These are phyloP conservation scores for Phalera bucephala DNA, from an alignment of 2,888 invertebrate genomes.

Conservation along the genomic window DNA sequence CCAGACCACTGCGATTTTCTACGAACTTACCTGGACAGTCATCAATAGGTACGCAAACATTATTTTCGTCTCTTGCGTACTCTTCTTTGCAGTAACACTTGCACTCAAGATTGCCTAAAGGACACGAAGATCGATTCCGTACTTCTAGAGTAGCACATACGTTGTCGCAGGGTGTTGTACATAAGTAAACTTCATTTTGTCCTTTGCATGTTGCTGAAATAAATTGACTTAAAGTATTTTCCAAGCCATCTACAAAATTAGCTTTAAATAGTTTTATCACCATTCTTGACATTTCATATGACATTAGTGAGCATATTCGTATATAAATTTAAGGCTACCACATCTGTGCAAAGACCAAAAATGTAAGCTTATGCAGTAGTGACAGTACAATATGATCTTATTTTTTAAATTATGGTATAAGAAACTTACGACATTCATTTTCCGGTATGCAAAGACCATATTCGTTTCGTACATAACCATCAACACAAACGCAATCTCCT, in stretches of 20 bases:
- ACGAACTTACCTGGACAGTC: conserved; percentile 38
- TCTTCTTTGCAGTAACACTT: conserved; percentile 48
- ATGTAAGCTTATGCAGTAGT: no score
- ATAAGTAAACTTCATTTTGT: conserved; percentile 43
- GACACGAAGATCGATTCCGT: conserved; percentile 40
- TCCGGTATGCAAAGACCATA: conserved; percentile 28
- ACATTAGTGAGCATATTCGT: no score
- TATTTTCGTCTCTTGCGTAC: conserved; percentile 34
- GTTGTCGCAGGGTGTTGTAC: conserved; percentile 54
- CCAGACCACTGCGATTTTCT: no score
- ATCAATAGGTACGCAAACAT: conserved; percentile 34
- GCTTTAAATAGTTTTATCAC: no score
- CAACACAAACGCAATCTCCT: conserved; percentile 39
- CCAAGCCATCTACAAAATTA: no score
- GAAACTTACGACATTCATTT: conserved; percentile 31
- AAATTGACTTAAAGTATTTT: no score
- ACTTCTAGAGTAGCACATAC: conserved; percentile 40
- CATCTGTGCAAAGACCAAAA: no score
- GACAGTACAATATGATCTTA: no score
- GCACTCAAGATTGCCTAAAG: conserved; percentile 38
- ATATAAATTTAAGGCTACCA: no score
- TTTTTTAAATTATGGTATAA: no score
- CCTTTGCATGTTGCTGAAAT: conserved; percentile 35
- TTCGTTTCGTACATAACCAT: conserved; percentile 34
- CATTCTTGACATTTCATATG: no score